Base-by-base conservation (phyloP, 2,797 vertebrate species). In the Eupleurogrammus muticus region DNA sequence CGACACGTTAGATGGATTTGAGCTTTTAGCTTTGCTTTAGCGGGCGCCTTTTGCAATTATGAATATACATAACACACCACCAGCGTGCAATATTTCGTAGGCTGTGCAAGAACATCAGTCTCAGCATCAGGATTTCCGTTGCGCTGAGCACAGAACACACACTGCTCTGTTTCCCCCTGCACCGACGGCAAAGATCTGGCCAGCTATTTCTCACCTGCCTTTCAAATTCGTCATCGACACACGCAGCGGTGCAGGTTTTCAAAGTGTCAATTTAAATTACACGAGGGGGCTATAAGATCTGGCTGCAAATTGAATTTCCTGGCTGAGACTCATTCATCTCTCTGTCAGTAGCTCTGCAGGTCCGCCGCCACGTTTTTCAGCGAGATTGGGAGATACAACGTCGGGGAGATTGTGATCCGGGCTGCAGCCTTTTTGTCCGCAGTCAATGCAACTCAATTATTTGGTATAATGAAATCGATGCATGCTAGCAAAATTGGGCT, bases 131-230 rank as follows among this genome's bases (percentile, higher is more conserved):
- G 52, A 50, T 19, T 54, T 48, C 49, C 35, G 57, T 61, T 21
- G 46, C 19, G 10, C 53, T 68, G 68, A 20, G 58, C n/a, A 44
- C 62, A 73, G 65, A 79, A 58, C 58, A 77, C 66, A 60, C 28
- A 24, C 70, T 57, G 65, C 67, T 78, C 73, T 65, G 70, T 73
- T 74, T 50, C 52, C 13, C 36, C 13, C 13, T 17, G 0, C 55
- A 10, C 66, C 36, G 46, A 48, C 81, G 48, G 61, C 21, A 0
- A 19, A 40, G 69, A 82, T 57, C 66, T 6, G 40, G 77, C 52
- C 81, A 79, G 81, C 78, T 86, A 90, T 92, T 92, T 91, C 88
- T 89, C 90, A 90, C 90, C 86, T 83, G 53, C 51, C 6, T 77
- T 75, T 82, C 71, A 91, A 90, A 77, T 92, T 88, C 85, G 79